Percentiles rank a stretch among this genome's conserved stretches.
These are phyloP conservation scores for Monochamus alternatus DNA, from an alignment of 2,888 invertebrate species.

Conservation along the genomic window DNA sequence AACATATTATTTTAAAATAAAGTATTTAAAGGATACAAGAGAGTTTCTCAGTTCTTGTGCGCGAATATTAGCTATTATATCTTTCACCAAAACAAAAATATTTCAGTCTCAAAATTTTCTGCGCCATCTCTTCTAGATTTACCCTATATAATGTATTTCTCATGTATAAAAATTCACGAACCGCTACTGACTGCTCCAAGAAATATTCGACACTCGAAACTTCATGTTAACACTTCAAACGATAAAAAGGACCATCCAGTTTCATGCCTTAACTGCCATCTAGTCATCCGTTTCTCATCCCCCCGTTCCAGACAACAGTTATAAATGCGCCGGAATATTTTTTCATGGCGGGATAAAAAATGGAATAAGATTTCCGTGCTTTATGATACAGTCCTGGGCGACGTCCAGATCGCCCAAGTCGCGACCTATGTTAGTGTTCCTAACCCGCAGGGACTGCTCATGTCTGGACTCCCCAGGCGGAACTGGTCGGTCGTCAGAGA, in stretches of 20 bases:
- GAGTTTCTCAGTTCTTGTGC: too few species aligned
- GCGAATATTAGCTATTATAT: too few species aligned
- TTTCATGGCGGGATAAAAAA: slow-evolving; percentile 17
- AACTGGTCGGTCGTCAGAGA: slow-evolving; percentile 28
- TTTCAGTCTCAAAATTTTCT: too few species aligned
- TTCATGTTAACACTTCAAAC: slow-evolving; percentile 7
- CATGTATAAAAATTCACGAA: too few species aligned
- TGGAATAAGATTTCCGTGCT: slow-evolving; percentile 24
- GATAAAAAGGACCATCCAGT: not conserved
- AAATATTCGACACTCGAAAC: not conserved
- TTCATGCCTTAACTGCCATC: not conserved
- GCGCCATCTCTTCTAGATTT: too few species aligned
- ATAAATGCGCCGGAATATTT: slow-evolving; percentile 16
- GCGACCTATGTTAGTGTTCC: slow-evolving; percentile 29
- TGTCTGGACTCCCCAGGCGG: slow-evolving; percentile 31
- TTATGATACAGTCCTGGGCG: slow-evolving; percentile 25
- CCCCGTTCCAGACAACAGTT: slow-evolving; percentile 1
- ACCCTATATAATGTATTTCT: too few species aligned
- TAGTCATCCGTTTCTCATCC: too few species aligned
- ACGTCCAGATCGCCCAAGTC: slow-evolving; percentile 29
- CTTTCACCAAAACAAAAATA: too few species aligned
- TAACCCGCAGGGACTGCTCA: slow-evolving; percentile 30
- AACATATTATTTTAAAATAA: too few species aligned
- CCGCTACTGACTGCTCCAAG: too few species aligned
- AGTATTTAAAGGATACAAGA: too few species aligned